Evolutionary conservation across 2,113 vertebrate species (phyloP), one percentile per base, ranked within the genome.

Genomic region (Aphyosemion australe): DNA sequence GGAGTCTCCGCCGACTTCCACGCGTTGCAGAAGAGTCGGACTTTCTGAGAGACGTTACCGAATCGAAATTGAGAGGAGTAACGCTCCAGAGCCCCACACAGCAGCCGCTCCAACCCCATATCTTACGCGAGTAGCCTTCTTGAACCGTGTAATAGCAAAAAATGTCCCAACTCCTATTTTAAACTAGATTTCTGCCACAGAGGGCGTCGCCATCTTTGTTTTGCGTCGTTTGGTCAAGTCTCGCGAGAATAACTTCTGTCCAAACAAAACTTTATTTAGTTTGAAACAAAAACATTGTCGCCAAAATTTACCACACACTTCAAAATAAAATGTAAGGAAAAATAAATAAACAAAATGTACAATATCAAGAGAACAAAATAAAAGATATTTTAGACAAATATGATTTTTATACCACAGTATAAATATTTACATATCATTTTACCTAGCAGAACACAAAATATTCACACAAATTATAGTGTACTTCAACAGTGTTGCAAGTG

Each of bases 171-270:
- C 26, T 26, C 26, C 1, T 4, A 13, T 72, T 64, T 68, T 15
- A 52, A 34, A 4, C 7, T 15, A 2, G 1, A 6, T 3, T 7
- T 11, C 6, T 5, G 0, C 9, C 2, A 1, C 1, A 42, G 4
- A 65, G 67, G 46, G n/a, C 66, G 75, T 78, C 65, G 86, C 82
- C 89, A 91, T 91, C 0, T 9, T 89, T 69, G 48, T 60, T 60
- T 10, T 47, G 1, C 14, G 41, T 45, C 6, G 6, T 37, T 37
- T 18, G 1, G 3, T 6, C 1, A 43, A 8, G 32, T 65, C 51
- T 65, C 63, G 63, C 63, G 63, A 65, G 59, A 61, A 21, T 8
- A 37, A 37, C 9, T 3, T 37, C 6, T 37, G n/a, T 37, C 9
- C 9, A 2, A 34, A n/a, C 5, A 7, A 2, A 16, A n/a, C 45